Base-by-base conservation (phyloP, 2,888 invertebrate genomes). In the Villa cingulata region DNA sequence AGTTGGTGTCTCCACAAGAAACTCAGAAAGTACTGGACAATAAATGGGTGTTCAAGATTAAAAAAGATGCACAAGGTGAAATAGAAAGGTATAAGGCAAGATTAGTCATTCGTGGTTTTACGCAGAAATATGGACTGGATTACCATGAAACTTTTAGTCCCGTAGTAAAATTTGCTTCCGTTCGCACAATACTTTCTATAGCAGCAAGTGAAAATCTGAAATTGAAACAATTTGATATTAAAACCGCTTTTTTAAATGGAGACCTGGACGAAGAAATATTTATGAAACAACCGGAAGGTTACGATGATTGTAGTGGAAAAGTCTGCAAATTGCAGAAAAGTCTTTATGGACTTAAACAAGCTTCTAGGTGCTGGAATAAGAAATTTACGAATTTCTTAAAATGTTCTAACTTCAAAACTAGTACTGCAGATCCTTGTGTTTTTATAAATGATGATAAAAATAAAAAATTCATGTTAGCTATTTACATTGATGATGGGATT, bases 401-500 rank as follows among this genome's bases (percentile, higher is more conserved):
- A 48, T 29, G 54, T 57, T 51, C 15, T 37, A 51, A 52, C 16
- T 51, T 59, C 19, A 51, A 51, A 43, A 45, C 54, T 40, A 55
- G 54, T 45, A 40, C 45, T 18, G 51, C 52, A n/a, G 62, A 61
- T 52, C 52, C 55, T 15, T 59, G 61, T 48, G 55, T 61, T 12
- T 61, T 56, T 47, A 20, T 48, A 27, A 46, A 48, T 15, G 23
- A n/a, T n/a, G n/a, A n/a, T n/a, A n/a, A n/a, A n/a, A n/a, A n/a
- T n/a, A n/a, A n/a, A n/a, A n/a, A n/a, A 50, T 38, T 56, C 5
- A 51, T 58, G 10, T 16, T 59, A 4, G 53, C 54, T 9, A 52
- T 59, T n/a, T 60, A 58, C 50, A 57, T 62, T 23, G 59, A 60
- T 46, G 57, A 59, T 48, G 58, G 58, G 9, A 37, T 58, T 4